These are phyloP conservation scores for Cheilosia scutellata DNA, from an alignment of 2,888 invertebrate genomes.

Conservation along the genomic window DNA sequence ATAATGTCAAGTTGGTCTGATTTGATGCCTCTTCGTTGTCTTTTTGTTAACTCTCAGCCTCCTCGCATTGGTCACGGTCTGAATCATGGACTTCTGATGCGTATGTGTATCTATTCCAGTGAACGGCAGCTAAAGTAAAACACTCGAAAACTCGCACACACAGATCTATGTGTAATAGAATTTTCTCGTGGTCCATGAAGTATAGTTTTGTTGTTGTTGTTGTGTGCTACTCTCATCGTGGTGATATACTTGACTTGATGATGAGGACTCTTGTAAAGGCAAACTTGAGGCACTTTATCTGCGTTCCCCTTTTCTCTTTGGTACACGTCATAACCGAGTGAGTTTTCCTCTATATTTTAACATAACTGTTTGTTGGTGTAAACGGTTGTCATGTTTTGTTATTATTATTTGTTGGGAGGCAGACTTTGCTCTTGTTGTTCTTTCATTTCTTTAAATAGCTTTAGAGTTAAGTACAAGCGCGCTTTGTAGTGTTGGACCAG, in stretches of 20 bases:
- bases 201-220: background rate
- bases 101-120: slow-evolving; percentile 18
- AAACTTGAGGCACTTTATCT: slow-evolving; percentile 36
- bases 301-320: background rate
- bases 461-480: slow-evolving; percentile 16
- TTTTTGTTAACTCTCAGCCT: slow-evolving; percentile 7
- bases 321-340: slow-evolving; percentile 10
- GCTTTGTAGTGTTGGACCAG: slow-evolving; percentile 5
- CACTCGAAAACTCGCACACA: slow-evolving; percentile 64
- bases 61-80: slow-evolving; percentile 42
- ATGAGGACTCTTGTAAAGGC: slow-evolving; percentile 70
- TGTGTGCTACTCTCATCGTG: slow-evolving; percentile 7
- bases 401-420: slow-evolving; percentile 56
- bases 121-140: slow-evolving; percentile 63
- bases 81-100: slow-evolving; percentile 20
- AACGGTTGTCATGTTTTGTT: slow-evolving; percentile 73
- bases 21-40: slow-evolving; percentile 50
- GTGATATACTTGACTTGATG: slow-evolving; percentile 72
- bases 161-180: slow-evolving; percentile 22
- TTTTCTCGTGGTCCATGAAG: slow-evolving; percentile 36
- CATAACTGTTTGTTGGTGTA: slow-evolving; percentile 54
- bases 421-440: slow-evolving; percentile 54
- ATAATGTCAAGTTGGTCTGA: slow-evolving; percentile 69
- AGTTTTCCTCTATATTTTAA: slow-evolving; percentile 25
- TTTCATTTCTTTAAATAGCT: slow-evolving; percentile 60